phyloP scores from a whole-genome alignment of 2,113 vertebrate species.

The Felis catus region DNA sequence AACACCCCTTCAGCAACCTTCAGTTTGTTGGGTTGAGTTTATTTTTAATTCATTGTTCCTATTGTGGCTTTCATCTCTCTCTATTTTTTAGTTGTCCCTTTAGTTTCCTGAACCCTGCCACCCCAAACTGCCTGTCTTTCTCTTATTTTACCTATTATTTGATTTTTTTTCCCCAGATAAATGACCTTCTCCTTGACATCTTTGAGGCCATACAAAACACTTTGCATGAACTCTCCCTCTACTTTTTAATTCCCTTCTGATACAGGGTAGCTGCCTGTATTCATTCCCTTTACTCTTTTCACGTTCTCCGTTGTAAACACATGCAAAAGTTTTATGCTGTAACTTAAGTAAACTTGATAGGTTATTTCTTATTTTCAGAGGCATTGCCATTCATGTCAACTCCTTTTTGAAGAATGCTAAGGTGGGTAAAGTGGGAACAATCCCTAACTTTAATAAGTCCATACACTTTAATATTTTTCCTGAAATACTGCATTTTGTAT shows the following conservation, averaged over 20 bases:
- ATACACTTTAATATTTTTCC: neutral
- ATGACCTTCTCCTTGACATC: neutral
- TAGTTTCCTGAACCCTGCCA: neutral
- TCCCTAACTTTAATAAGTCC: neutral
- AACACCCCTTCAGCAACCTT: too few relatives aligned
- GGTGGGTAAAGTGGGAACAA: neutral
- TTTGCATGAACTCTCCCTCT: neutral
- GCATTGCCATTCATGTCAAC: neutral
- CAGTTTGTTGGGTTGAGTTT: too few relatives aligned
- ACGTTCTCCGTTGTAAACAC: neutral
- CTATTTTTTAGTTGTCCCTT: neutral
- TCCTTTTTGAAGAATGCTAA: neutral
- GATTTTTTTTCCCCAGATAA: neutral
- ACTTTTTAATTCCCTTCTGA: neutral
- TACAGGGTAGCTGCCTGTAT: neutral
- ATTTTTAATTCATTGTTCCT: neutral
- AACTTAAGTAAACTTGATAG: neutral
- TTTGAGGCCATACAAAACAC: neutral
- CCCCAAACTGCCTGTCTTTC: neutral
- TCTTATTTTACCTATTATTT: neutral
- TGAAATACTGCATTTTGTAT: neutral
- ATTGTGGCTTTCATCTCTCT: neutral
- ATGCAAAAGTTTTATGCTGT: neutral
- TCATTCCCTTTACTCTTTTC: neutral
- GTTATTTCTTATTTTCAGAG: neutral